Percentiles rank a stretch among this genome's conserved stretches.
Conservation (phyloP, 2,113 vertebrate species). For the Hippocampus zosterae region DNA sequence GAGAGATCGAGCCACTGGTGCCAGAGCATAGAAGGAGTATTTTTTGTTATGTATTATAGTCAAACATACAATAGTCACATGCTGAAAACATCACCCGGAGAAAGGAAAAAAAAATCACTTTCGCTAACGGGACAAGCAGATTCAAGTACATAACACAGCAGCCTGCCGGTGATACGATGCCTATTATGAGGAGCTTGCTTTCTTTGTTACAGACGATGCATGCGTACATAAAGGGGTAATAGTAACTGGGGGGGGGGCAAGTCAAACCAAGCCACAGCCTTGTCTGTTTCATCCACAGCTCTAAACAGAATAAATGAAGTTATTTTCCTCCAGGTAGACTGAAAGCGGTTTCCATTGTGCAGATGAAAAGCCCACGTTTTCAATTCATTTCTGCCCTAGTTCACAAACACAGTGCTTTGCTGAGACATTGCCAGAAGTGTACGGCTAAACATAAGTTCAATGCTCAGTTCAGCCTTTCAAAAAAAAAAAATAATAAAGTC, state of each 20-base stretch:
- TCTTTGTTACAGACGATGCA: not conserved
- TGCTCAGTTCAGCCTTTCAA: not conserved
- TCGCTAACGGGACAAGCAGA: not conserved
- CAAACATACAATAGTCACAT: conserved; percentile 8
- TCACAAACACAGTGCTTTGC: conserved; percentile 14
- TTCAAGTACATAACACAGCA: conserved; percentile 5
- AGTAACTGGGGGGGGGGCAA: not conserved
- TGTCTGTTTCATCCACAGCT: not conserved
- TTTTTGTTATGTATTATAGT: not conserved
- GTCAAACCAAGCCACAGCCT: conserved; percentile 2
- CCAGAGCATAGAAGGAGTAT: conserved; percentile 11
- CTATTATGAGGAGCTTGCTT: not conserved
- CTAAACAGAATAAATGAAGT: conserved; percentile 1
- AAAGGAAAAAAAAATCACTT: not conserved
- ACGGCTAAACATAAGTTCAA: conserved; percentile 26
- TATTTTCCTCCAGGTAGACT: conserved; percentile 11
- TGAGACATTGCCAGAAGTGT: conserved; percentile 30
- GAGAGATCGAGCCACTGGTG: conserved; percentile 14
- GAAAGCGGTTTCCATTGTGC: not conserved
- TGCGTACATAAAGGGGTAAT: not conserved
- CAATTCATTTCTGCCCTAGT: conserved; percentile 24
- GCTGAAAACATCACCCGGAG: not conserved
- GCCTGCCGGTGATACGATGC: not conserved
- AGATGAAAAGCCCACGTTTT: conserved; percentile 10
- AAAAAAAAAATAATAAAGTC: conserved; percentile 5